These are phyloP conservation scores for Argyrosomus japonicus DNA, from an alignment of 2,113 vertebrate species.

Conservation along the genomic window DNA sequence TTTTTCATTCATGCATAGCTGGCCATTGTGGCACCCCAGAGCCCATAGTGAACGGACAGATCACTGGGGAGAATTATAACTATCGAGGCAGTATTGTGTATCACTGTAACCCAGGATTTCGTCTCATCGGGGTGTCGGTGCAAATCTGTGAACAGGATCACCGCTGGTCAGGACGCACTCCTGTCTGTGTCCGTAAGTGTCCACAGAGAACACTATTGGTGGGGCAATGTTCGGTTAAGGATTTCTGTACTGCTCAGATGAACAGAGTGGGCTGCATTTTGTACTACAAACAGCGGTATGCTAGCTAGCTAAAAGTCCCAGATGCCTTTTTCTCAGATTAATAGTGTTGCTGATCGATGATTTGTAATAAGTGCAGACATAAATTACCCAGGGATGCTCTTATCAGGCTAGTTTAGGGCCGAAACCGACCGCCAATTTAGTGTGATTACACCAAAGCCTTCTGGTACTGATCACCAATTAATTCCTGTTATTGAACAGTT, in stretches of 20 bases:
- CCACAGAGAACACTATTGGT: not conserved
- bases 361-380: slow-evolving; percentile 20
- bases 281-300: not conserved
- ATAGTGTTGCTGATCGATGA: not conserved
- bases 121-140: slow-evolving; percentile 96
- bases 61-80: slow-evolving; percentile 96
- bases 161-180: slow-evolving; percentile 94
- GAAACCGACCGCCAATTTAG: not conserved
- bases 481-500: slow-evolving; percentile 7
- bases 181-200: slow-evolving; percentile 98
- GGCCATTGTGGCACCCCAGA: slow-evolving; percentile 95
- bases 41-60: slow-evolving; percentile 95
- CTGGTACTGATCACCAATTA: slow-evolving; percentile 34
- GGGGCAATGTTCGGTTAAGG: not conserved
- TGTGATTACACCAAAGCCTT: slow-evolving; percentile 10
- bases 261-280: not conserved
- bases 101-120: slow-evolving; percentile 95
- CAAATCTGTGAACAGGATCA: slow-evolving; percentile 98
- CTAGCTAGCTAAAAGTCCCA: not conserved
- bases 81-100: slow-evolving; percentile 98
- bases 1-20: slow-evolving; percentile 72
- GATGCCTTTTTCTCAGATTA: not conserved
- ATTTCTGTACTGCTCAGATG: not conserved
- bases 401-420: not conserved
- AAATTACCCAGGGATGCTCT: slow-evolving; percentile 3